phyloP scores from a whole-genome alignment of 2,888 invertebrate genomes.

The Eupithecia subfuscata region DNA sequence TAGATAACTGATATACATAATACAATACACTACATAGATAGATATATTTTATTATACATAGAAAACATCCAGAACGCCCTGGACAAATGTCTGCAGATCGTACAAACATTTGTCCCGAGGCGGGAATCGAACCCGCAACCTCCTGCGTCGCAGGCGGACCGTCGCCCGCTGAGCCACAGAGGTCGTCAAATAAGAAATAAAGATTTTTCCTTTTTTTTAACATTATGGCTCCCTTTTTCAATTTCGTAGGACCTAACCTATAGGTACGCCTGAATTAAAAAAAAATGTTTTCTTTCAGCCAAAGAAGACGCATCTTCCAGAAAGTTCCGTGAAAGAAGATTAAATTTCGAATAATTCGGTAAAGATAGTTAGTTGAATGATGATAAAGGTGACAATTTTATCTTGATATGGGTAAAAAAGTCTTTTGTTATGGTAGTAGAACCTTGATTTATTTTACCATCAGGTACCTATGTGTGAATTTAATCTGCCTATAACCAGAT shows the following conservation, averaged over 20 bases:
- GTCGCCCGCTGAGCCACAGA: too few species aligned
- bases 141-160: too few species aligned
- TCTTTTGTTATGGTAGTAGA: background rate
- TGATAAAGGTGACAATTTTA: conserved; percentile 2
- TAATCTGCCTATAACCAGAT: conserved; percentile 1
- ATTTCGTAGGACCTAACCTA: background rate
- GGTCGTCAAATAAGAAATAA: too few species aligned
- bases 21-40: too few species aligned
- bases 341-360: conserved; percentile 23
- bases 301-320: background rate
- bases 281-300: conserved; percentile 1
- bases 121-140: too few species aligned
- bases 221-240: background rate
- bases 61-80: too few species aligned
- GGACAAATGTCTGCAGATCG: too few species aligned
- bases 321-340: conserved; percentile 8
- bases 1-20: too few species aligned
- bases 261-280: background rate
- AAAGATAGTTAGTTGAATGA: conserved; percentile 1
- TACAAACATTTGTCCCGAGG: too few species aligned
- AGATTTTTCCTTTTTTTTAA: background rate
- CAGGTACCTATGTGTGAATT: background rate
- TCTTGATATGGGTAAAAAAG: background rate
- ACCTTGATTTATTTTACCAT: conserved; percentile 1
- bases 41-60: too few species aligned